phyloP scores from a whole-genome alignment of 2,888 invertebrate genomes.

The Xylota sylvarum region DNA sequence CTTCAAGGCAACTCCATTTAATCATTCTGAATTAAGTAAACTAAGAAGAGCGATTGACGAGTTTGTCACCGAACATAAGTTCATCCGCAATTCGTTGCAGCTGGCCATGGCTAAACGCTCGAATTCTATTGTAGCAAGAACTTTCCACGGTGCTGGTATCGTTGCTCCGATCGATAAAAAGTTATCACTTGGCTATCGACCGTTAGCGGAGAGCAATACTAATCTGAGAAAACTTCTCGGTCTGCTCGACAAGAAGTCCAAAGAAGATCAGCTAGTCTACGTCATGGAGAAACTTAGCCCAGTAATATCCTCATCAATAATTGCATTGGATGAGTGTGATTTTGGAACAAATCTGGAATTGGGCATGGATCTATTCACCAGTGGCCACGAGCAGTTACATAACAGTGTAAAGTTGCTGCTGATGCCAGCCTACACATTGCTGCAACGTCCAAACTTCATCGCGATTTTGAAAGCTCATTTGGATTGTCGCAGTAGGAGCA shows the following conservation, averaged over 20 bases:
- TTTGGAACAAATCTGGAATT: conserved; percentile 96
- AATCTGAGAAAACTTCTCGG: conserved; percentile 89
- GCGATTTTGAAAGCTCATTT: conserved; percentile 92
- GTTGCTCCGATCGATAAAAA: conserved; percentile 93
- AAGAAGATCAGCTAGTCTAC: conserved; percentile 86
- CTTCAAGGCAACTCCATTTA: conserved; percentile 86
- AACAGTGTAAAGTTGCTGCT: conserved; percentile 88
- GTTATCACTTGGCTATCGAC: conserved; percentile 94
- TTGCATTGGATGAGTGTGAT: conserved; percentile 96
- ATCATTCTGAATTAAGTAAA: conserved; percentile 86
- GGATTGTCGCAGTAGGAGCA: conserved; percentile 88
- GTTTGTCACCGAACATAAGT: conserved; percentile 87
- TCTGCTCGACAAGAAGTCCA: conserved; percentile 85
- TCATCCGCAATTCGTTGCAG: conserved; percentile 86
- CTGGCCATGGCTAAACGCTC: conserved; percentile 87
- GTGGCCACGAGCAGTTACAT: conserved; percentile 90
- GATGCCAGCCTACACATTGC: conserved; percentile 90
- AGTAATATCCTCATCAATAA: conserved; percentile 89
- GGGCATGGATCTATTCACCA: conserved; percentile 93
- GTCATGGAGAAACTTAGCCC: conserved; percentile 91
- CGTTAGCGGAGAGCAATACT: conserved; percentile 89
- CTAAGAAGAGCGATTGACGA: conserved; percentile 87
- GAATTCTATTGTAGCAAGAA: conserved; percentile 88
- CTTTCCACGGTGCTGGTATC: conserved; percentile 93
- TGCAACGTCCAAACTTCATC: conserved; percentile 90